Evolutionary conservation across 2,797 vertebrate genomes (phyloP).

Genomic region (Parauchenoglanis punctatus): DNA sequence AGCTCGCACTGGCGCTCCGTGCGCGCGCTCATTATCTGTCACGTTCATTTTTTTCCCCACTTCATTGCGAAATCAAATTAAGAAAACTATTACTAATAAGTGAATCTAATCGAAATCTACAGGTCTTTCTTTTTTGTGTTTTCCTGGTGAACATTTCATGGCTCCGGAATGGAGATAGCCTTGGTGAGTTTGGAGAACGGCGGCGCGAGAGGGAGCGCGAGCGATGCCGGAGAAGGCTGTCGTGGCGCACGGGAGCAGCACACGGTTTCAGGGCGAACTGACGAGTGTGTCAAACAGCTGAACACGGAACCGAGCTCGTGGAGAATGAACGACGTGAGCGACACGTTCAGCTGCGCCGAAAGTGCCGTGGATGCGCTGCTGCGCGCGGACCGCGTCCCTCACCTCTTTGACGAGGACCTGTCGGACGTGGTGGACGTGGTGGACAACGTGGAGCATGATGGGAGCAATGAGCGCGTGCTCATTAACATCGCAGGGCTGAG

Average conservation of each 20-base stretch:
- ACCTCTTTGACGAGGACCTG: constrained; percentile 79
- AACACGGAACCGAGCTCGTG: constrained; percentile 71
- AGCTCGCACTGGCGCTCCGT: constrained; percentile 35
- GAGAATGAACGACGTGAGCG: constrained; percentile 83
- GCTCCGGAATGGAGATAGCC: constrained; percentile 84
- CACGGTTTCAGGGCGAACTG: constrained; percentile 61
- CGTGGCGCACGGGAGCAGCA: constrained; percentile 56
- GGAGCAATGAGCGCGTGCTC: constrained; percentile 85
- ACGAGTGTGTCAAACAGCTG: constrained; percentile 73
- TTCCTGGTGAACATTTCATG: constrained; percentile 38
- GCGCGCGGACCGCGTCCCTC: constrained; percentile 78
- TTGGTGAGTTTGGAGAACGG: constrained; percentile 91
- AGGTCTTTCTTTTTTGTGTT: constrained; percentile 55
- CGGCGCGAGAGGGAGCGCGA: constrained; percentile 75
- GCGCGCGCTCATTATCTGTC: neutral
- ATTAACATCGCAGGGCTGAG: constrained; percentile 91
- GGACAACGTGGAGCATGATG: constrained; percentile 68
- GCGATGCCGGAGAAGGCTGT: constrained; percentile 68
- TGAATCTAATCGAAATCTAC: constrained; percentile 46
- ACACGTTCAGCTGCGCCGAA: constrained; percentile 70
- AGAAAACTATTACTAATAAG: neutral
- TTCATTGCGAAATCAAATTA: neutral
- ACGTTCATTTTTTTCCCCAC: neutral
- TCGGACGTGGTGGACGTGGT: constrained; percentile 74
- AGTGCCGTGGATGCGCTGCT: constrained; percentile 73